These are phyloP conservation scores for Arothron firmamentum DNA, from an alignment of 2,113 vertebrate species.

Conservation along the genomic window DNA sequence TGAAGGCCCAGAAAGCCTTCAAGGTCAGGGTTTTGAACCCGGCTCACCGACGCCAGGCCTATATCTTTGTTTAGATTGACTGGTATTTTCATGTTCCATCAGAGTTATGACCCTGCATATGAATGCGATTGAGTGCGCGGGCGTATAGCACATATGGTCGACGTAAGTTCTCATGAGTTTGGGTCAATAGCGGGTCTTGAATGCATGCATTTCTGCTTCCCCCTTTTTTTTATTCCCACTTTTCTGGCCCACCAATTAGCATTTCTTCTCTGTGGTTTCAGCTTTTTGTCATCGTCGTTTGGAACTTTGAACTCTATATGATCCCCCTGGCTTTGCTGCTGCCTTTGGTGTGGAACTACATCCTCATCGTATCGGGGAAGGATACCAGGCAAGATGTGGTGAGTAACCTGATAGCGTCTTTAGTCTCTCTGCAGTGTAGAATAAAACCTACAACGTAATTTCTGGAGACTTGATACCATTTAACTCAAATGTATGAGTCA, in stretches of 20 bases:
- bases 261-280: conserved; percentile 52
- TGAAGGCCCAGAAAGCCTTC: conserved; percentile 33
- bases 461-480: conserved; percentile 5
- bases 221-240: conserved; percentile 23
- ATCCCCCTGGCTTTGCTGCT: conserved; percentile 88
- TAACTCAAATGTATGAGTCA: neutral
- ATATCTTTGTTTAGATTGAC: conserved; percentile 41
- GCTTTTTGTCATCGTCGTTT: conserved; percentile 93
- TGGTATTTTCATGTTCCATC: conserved; percentile 28
- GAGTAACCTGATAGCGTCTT: conserved; percentile 67
- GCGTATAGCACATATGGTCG: conserved; percentile 32
- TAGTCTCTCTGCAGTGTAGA: conserved; percentile 17
- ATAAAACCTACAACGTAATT: conserved; percentile 14
- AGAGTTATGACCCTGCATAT: conserved; percentile 54
- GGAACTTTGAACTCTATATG: conserved; percentile 99
- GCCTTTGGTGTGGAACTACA: conserved; percentile 91
- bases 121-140: conserved; percentile 38
- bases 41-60: conserved; percentile 22
- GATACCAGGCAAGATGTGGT: conserved; percentile 91
- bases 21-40: conserved; percentile 50
- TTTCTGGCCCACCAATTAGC: conserved; percentile 18
- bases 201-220: conserved; percentile 14
- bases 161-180: conserved; percentile 29
- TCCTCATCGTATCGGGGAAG: conserved; percentile 90
- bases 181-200: conserved; percentile 15